A percentile compares a stretch with the other conserved stretches of the same genome.
phyloP scores from a whole-genome alignment of 2,797 vertebrate genomes.

The Sebastes matsubarae region DNA sequence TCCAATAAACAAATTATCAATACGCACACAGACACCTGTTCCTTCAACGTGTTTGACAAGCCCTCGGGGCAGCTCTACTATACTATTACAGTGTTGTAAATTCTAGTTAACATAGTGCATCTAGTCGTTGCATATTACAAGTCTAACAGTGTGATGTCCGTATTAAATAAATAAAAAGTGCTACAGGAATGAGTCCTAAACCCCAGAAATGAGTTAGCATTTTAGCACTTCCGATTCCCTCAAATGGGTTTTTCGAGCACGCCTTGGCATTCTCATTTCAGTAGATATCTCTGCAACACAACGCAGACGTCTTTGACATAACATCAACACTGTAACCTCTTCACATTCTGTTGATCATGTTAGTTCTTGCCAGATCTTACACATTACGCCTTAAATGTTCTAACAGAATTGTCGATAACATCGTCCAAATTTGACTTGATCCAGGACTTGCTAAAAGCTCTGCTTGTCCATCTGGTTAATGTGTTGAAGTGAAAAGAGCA shows the following conservation, averaged over 20 bases:
- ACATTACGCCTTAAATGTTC: neutral
- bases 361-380: neutral
- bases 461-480: slow-evolving; percentile 37
- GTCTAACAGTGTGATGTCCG: too few relatives aligned
- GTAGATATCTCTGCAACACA: neutral
- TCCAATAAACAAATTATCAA: too few relatives aligned
- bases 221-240: too few relatives aligned
- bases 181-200: too few relatives aligned
- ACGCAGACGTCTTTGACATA: neutral
- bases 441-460: slow-evolving; percentile 1
- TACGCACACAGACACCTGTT: fast-evolving
- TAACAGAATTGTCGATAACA: neutral
- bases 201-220: too few relatives aligned
- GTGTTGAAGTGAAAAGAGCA: neutral
- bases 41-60: too few relatives aligned
- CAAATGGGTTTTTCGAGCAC: too few relatives aligned
- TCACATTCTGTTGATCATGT: neutral
- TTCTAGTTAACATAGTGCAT: fast-evolving
- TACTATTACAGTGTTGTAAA: too few relatives aligned
- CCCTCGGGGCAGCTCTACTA: fast-evolving
- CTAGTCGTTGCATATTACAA: too few relatives aligned
- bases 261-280: neutral
- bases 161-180: too few relatives aligned
- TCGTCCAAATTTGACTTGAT: neutral
- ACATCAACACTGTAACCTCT: neutral